Conservation (phyloP, 2,888 invertebrate species). For the Lagria hirta region DNA sequence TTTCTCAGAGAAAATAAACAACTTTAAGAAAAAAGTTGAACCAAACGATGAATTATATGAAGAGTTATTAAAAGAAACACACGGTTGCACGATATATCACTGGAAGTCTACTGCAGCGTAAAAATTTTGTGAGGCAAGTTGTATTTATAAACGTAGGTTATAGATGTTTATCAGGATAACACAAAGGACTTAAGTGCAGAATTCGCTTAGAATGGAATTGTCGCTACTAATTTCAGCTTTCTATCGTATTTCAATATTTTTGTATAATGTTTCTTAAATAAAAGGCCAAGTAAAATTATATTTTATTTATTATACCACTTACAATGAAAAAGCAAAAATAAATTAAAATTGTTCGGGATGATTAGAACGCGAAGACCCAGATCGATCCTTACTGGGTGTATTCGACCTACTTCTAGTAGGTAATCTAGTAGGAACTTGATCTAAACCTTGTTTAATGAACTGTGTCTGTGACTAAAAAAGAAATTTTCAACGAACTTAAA, state of each 20-base stretch:
- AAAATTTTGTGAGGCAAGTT: constrained; percentile 17
- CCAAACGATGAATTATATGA: constrained; percentile 49
- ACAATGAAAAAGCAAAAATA: constrained; percentile 9
- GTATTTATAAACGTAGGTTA: no score
- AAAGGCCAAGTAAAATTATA: no score
- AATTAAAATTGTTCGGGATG: constrained; percentile 36
- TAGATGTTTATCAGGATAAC: no score
- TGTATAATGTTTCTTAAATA: constrained; percentile 12
- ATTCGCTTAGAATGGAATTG: no score
- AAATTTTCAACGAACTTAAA: constrained; percentile 15
- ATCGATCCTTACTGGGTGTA: constrained; percentile 46
- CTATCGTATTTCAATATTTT: constrained; percentile 6
- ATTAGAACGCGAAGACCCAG: constrained; percentile 35
- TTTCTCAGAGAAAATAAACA: constrained; percentile 58
- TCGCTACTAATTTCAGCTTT: no score
- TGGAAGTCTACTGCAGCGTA: no score
- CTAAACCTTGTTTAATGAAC: constrained; percentile 60
- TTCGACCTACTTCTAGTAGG: constrained; percentile 46
- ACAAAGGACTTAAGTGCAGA: no score
- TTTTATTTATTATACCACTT: constrained; percentile 9
- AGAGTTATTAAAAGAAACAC: constrained; percentile 64
- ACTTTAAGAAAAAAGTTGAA: constrained; percentile 46
- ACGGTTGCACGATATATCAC: constrained; percentile 65
- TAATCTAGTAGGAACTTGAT: constrained; percentile 66
- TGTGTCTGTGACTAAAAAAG: constrained; percentile 61